Evolutionary conservation across 2,113 vertebrate genomes (phyloP).

Genomic region (Fregata magnificens): DNA sequence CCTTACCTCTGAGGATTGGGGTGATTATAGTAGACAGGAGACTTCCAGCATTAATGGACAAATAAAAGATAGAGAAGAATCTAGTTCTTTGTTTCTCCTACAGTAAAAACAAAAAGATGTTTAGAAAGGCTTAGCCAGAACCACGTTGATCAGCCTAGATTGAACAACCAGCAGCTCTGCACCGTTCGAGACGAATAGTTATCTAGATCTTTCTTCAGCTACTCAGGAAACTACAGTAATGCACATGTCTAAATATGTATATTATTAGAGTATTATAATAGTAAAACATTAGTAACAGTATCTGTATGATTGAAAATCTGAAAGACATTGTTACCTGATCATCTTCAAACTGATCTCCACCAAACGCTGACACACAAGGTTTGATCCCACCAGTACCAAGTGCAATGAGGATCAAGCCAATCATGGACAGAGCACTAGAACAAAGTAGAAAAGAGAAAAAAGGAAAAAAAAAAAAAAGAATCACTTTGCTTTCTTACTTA

Average conservation of each 20-base stretch:
- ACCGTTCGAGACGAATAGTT: not conserved
- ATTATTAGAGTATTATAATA: not conserved
- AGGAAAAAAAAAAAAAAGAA: no score
- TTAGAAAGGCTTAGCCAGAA: not conserved
- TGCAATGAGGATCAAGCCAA: conserved; percentile 89
- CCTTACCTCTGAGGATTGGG: conserved; percentile 87
- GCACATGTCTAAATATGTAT: not conserved
- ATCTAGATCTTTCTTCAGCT: not conserved
- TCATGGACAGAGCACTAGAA: conserved; percentile 81
- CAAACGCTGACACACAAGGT: conserved; percentile 93
- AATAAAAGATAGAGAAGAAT: conserved; percentile 96
- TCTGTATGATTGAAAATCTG: not conserved
- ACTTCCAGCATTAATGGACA: conserved; percentile 92
- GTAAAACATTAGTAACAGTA: not conserved
- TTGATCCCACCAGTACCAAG: conserved; percentile 96
- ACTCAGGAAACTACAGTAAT: not conserved
- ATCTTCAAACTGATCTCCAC: conserved; percentile 93
- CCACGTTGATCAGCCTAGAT: not conserved
- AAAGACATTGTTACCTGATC: conserved; percentile 79
- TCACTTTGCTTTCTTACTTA: not conserved
- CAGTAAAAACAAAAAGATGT: conserved; percentile 10
- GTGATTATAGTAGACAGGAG: conserved; percentile 93
- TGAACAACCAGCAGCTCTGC: not conserved
- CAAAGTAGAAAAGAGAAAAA: not conserved
- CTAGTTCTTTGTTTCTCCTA: conserved; percentile 86